A percentile compares a stretch with the other conserved stretches of the same genome.
Conservation (phyloP, 1,140 invertebrate species). For the Gryon sp. region DNA sequence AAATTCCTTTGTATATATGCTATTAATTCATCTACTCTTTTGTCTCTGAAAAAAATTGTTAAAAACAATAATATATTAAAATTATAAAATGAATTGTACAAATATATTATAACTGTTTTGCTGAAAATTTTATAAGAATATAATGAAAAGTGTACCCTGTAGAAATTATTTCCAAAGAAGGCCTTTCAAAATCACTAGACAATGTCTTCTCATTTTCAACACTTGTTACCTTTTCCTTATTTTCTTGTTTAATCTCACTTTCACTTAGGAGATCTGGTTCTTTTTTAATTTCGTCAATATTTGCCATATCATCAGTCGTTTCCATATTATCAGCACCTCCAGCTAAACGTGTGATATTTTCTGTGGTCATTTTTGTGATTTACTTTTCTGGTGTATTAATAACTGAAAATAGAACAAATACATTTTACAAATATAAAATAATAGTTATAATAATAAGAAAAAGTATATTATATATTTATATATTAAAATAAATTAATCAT, state of each 20-base stretch:
- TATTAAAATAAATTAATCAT: no score
- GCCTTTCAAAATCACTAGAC: no score
- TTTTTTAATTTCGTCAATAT: constrained; percentile 1
- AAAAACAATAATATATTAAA: constrained; percentile 2
- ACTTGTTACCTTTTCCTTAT: neutral
- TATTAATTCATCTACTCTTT: constrained; percentile 72
- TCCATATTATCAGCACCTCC: constrained; percentile 55
- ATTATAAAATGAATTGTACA: neutral
- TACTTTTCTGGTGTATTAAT: no score
- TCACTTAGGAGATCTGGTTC: neutral
- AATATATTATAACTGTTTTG: neutral
- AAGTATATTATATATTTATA: no score
- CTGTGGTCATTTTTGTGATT: constrained; percentile 1
- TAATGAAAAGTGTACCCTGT: constrained; percentile 16
- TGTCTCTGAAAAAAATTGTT: constrained; percentile 62
- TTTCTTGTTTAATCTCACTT: constrained; percentile 4
- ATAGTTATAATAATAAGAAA: no score
- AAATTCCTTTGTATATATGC: constrained; percentile 71
- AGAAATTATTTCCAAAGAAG: constrained; percentile 10
- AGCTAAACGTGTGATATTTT: constrained; percentile 42
- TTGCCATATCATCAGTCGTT: neutral
- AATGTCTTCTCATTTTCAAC: neutral
- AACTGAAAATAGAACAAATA: neutral
- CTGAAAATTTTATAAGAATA: constrained; percentile 11
- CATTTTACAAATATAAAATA: neutral